phyloP scores from a whole-genome alignment of 1,140 invertebrate species.

The Drosophila serrata region DNA sequence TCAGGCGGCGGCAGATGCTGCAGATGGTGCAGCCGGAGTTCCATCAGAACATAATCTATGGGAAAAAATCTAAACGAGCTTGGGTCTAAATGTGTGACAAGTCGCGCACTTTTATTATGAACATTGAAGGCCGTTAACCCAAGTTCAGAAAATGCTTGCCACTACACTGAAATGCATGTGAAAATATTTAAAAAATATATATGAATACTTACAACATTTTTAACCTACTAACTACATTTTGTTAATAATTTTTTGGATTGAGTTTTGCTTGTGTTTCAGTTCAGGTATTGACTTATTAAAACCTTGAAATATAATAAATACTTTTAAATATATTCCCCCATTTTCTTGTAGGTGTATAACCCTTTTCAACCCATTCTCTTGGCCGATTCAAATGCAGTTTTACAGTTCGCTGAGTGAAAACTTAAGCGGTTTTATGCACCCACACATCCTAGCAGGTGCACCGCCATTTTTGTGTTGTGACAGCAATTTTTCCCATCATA shows the following conservation, averaged over 20 bases:
- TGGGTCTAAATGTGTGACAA: conserved; percentile 72
- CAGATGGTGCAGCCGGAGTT: conserved; percentile 39
- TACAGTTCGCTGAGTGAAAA: conserved; percentile 79
- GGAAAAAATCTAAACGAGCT: conserved; percentile 73
- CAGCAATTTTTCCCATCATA: conserved; percentile 73
- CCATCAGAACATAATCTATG: conserved; percentile 73
- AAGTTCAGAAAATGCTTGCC: conserved; percentile 43
- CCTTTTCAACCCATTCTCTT: conserved; percentile 19
- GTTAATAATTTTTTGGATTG: background rate
- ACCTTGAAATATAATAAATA: background rate
- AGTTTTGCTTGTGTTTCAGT: background rate
- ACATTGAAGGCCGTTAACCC: conserved; percentile 50
- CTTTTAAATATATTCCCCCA: background rate
- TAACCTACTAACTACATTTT: no score
- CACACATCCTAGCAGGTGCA: conserved; percentile 19
- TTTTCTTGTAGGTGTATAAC: background rate
- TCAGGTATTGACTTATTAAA: background rate
- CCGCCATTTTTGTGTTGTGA: conserved; percentile 71
- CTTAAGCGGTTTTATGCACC: conserved; percentile 74
- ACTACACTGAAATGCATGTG: background rate
- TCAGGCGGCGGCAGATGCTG: conserved; percentile 35
- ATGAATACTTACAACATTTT: background rate
- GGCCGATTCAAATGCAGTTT: conserved; percentile 76
- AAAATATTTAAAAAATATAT: no score
- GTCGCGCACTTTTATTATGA: conserved; percentile 72